These are phyloP conservation scores for Cebus imitator DNA, from an alignment of 2,113 vertebrate genomes.

Conservation along the genomic window DNA sequence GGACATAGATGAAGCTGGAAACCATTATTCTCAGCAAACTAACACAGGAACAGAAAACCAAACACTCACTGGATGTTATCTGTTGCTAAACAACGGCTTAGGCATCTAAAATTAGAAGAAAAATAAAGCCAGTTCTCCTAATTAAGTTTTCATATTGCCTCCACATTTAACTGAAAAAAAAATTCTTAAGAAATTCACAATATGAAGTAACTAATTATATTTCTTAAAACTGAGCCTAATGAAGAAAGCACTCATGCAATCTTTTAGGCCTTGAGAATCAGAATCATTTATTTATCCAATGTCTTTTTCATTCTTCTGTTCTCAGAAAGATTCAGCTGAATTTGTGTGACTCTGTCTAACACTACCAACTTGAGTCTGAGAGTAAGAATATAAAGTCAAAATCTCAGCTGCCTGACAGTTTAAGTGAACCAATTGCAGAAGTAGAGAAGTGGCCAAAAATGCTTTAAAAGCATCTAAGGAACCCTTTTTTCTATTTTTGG, in stretches of 20 bases:
- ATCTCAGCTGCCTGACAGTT: background rate
- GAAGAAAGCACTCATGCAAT: background rate
- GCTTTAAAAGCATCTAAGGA: background rate
- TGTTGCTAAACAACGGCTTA: background rate
- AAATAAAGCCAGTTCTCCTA: background rate
- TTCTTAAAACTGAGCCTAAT: background rate
- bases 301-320: background rate
- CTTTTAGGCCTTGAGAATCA: background rate
- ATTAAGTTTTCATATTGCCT: constrained; percentile 18
- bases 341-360: background rate
- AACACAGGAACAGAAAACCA: too few relatives aligned
- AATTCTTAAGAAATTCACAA: background rate
- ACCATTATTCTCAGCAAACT: too few relatives aligned
- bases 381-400: background rate
- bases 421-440: background rate
- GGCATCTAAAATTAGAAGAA: background rate
- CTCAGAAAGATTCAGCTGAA: background rate
- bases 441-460: background rate
- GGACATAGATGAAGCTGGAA: too few relatives aligned
- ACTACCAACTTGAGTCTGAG: background rate
- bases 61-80: background rate
- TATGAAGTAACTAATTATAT: background rate
- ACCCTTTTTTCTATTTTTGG: background rate
- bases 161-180: constrained; percentile 24
- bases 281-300: background rate